Percentiles rank a stretch among this genome's conserved stretches.
Conservation (phyloP, 2,888 invertebrate species). For the Nemurella pictetii region DNA sequence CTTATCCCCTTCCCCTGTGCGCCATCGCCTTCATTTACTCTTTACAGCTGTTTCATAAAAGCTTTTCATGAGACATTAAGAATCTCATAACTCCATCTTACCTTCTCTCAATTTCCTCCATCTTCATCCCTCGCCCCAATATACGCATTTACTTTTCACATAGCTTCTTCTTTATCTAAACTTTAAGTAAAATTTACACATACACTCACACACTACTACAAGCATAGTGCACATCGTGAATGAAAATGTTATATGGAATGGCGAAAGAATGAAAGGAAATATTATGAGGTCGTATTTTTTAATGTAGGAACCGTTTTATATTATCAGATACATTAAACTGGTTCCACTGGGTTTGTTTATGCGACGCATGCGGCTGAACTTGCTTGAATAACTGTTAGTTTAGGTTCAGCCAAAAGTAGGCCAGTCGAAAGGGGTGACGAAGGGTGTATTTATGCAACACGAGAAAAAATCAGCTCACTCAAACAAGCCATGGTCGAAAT, state of each 20-base stretch:
- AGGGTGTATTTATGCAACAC: too few species aligned
- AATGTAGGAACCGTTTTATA: slow-evolving; percentile 36
- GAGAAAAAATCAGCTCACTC: too few species aligned
- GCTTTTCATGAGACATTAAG: slow-evolving; percentile 36
- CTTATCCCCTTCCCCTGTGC: background rate
- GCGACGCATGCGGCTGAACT: background rate
- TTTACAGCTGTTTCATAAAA: slow-evolving; percentile 33
- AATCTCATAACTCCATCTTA: slow-evolving; percentile 40
- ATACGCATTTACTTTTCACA: slow-evolving; percentile 12
- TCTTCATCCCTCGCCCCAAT: slow-evolving; percentile 27
- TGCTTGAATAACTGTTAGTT: slow-evolving; percentile 15
- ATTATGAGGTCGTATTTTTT: slow-evolving; percentile 39
- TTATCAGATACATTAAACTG: slow-evolving; percentile 33
- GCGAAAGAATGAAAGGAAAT: slow-evolving; percentile 29
- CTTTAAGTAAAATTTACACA: slow-evolving; percentile 36
- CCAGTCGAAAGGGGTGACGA: background rate
- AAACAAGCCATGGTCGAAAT: too few species aligned
- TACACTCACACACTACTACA: background rate
- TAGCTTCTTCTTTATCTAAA: slow-evolving; percentile 26
- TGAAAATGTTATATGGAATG: slow-evolving; percentile 14
- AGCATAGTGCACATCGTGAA: background rate
- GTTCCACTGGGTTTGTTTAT: slow-evolving; percentile 25
- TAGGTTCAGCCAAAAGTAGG: background rate
- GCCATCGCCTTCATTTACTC: slow-evolving; percentile 24
- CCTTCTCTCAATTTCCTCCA: slow-evolving; percentile 37